These are phyloP conservation scores for Halcyon leucocephala DNA, from an alignment of 2,797 vertebrate species.

Conservation along the genomic window DNA sequence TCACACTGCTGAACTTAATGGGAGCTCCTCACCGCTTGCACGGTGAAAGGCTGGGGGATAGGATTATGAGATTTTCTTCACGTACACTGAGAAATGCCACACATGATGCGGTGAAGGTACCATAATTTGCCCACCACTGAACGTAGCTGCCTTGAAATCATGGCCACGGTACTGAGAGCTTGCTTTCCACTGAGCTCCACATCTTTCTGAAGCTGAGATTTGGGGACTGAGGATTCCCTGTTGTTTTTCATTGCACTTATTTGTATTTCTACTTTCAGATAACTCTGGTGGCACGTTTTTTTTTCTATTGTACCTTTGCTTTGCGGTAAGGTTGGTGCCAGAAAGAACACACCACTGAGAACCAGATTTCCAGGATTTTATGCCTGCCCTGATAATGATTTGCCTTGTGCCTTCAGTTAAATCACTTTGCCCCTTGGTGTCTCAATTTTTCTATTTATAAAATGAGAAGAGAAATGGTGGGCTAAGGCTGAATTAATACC, in stretches of 20 bases:
- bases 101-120: background rate
- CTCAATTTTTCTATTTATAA: slow-evolving; percentile 24
- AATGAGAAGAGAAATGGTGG: background rate
- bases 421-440: background rate
- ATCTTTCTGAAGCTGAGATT: background rate
- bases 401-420: background rate
- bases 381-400: background rate
- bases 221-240: background rate
- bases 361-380: background rate
- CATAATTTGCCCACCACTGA: accelerated
- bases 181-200: background rate
- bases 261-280: background rate
- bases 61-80: slow-evolving; percentile 29
- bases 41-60: background rate
- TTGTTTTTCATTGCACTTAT: background rate
- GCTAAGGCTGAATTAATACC: slow-evolving; percentile 39
- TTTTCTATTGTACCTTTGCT: background rate
- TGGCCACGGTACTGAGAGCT: accelerated
- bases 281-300: background rate
- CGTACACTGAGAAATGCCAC: background rate
- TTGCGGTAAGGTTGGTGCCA: background rate
- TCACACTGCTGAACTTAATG: background rate
- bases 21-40: background rate
- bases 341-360: background rate
- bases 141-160: background rate